Percentiles rank a stretch among this genome's conserved stretches.
phyloP scores from a whole-genome alignment of 2,888 invertebrate genomes.

The Prosopocoilus inquinatus region DNA sequence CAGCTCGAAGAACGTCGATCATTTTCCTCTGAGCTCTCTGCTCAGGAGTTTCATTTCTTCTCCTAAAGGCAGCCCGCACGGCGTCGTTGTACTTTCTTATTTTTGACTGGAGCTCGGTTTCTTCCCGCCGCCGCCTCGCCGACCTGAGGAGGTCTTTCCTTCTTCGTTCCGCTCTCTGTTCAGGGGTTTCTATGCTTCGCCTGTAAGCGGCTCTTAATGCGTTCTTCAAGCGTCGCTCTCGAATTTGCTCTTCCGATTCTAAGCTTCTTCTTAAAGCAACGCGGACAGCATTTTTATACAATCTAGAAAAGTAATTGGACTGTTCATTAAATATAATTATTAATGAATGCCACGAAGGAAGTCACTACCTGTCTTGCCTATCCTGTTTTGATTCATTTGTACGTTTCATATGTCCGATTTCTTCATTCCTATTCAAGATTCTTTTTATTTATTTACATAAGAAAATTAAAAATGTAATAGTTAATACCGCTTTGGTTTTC shows the following conservation, averaged over 20 bases:
- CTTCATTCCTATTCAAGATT: neutral
- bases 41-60: constrained; percentile 17
- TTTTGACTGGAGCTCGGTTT: constrained; percentile 16
- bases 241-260: constrained; percentile 19
- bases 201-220: constrained; percentile 17
- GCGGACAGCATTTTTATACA: neutral
- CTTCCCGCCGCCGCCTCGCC: constrained; percentile 15
- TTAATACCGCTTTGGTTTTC: neutral
- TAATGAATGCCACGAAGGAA: neutral
- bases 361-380: neutral
- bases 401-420: neutral
- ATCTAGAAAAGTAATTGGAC: neutral
- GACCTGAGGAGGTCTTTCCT: constrained; percentile 18
- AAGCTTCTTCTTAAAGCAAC: constrained; percentile 11
- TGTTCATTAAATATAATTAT: neutral
- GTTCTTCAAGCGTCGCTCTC: constrained; percentile 16
- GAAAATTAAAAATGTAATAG: neutral
- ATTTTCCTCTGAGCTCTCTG: constrained; percentile 15
- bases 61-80: constrained; percentile 19
- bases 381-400: neutral
- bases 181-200: constrained; percentile 16
- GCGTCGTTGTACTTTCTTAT: constrained; percentile 22
- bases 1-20: constrained; percentile 20
- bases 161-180: constrained; percentile 15
- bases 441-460: neutral